Evolutionary conservation across 1,140 invertebrate species (phyloP).

Genomic region (Musca domestica): DNA sequence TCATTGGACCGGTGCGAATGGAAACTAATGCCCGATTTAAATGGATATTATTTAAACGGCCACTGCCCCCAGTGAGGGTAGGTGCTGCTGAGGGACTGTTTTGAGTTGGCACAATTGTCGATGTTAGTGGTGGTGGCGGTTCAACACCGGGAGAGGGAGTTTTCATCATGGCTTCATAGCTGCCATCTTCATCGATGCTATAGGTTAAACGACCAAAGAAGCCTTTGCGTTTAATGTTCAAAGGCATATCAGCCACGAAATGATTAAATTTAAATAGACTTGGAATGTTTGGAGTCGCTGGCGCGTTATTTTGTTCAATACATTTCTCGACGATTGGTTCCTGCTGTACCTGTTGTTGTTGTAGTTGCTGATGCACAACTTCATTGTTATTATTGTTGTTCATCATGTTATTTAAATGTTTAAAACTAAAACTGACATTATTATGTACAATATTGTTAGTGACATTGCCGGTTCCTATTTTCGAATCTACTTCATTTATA

Average conservation of each 20-base stretch:
- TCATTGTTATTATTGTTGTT: constrained; percentile 12
- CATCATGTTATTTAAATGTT: background rate
- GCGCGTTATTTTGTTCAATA: background rate
- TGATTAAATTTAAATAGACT: constrained; percentile 5
- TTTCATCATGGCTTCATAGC: constrained; percentile 12
- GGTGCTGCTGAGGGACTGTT: background rate
- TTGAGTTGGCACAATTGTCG: background rate
- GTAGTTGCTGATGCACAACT: constrained; percentile 2
- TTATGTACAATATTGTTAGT: constrained; percentile 24
- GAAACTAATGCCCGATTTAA: constrained; percentile 4
- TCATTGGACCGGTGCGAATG: background rate
- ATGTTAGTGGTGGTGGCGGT: background rate
- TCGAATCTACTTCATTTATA: constrained; percentile 24
- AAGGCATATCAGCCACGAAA: background rate
- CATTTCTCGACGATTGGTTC: background rate
- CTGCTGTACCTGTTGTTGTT: background rate
- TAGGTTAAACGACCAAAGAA: constrained; percentile 33
- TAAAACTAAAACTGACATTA: constrained; percentile 26
- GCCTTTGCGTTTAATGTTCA: constrained; percentile 30
- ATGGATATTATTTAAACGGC: background rate
- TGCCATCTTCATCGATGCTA: constrained; percentile 33
- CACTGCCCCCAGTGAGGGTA: constrained; percentile 1
- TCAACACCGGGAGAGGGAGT: background rate
- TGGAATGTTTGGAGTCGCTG: background rate
- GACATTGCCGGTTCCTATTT: no score